Base-by-base conservation (phyloP, 30 jellyfish, hydroid and myxozoan genomes). In the Pseudorhiza aurosa region DNA sequence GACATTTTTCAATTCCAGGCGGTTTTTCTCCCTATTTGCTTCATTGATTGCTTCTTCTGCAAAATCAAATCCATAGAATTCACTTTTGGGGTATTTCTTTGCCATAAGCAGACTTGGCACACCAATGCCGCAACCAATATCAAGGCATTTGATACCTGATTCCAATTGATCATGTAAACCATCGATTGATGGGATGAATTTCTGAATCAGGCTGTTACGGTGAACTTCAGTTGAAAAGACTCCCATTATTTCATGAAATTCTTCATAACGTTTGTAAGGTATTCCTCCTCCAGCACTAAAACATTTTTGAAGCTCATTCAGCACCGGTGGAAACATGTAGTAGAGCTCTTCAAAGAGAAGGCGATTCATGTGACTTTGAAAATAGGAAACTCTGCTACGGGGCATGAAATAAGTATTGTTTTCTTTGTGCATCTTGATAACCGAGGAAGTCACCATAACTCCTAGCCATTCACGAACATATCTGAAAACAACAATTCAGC, bases 381-480 rank as follows among this genome's bases (percentile, higher is more conserved):
- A 56, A 26, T 14, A 57, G 4, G 72, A 28, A 10, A 68, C 55
- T 15, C 81, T 8, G 64, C 14, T 15, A 2, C 75, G 32, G 17
- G 85, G 94, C 2, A 68, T 72, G 22, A 68, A 68, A 32, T 68
- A 82, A 6, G 72, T 56, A 26, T 68, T 57, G 53, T 44, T 59
- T 22, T 82, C 94, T 58, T 42, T 68, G 67, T 68, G 58, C 46
- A 50, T 39, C 4, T 19, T 32, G 36, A 82, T 32, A 2, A 82
- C 39, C 30, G 24, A 6, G 24, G 65, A 25, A 5, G 75, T 43
- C 24, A 68, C 94, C 70, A 82, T 22, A 26, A 68, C 46, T 24
- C 65, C 94, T n/a, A 82, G 80, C 86, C 94, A 82, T 82, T 82
- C 94, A 24, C 94, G 27, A 1, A 82, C 94, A 55, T 82, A 82